A percentile compares a stretch with the other conserved stretches of the same genome.
These are phyloP conservation scores for Mastigias papua DNA, from an alignment of 30 jellyfish, hydroid and myxozoan genomes.

Conservation along the genomic window DNA sequence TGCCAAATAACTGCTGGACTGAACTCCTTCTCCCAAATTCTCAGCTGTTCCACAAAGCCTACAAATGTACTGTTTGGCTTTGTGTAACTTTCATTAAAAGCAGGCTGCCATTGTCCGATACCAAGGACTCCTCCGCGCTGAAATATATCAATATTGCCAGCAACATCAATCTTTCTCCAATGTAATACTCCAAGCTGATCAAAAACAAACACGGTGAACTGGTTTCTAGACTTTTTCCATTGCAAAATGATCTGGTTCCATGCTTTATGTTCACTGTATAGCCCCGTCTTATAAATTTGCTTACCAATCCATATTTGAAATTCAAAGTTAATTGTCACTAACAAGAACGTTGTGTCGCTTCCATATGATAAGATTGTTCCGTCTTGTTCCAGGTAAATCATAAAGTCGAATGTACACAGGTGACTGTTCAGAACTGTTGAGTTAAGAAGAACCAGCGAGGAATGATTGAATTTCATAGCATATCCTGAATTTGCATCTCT, in stretches of 20 bases:
- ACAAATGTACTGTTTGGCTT: slow-evolving; percentile 47
- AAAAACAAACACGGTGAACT: slow-evolving; percentile 34
- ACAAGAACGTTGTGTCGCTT: slow-evolving; percentile 27
- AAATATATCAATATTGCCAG: not conserved
- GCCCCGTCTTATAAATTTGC: slow-evolving; percentile 9
- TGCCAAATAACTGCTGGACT: slow-evolving; percentile 77
- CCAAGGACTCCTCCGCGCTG: slow-evolving; percentile 55
- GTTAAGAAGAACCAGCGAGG: slow-evolving; percentile 59
- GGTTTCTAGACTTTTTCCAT: slow-evolving; percentile 13
- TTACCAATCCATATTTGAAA: slow-evolving; percentile 50
- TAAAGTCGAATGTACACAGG: slow-evolving; percentile 40
- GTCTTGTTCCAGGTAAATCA: slow-evolving; percentile 36
- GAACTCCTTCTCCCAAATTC: slow-evolving; percentile 58
- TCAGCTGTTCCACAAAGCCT: slow-evolving; percentile 50
- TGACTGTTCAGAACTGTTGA: slow-evolving; percentile 11
- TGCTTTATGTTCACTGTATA: slow-evolving; percentile 11
- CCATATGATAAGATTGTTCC: slow-evolving; percentile 70
- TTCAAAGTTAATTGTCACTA: slow-evolving; percentile 22
- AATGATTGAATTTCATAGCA: slow-evolving; percentile 56
- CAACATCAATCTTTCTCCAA: slow-evolving; percentile 22
- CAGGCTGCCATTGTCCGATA: slow-evolving; percentile 77
- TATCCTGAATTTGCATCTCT: slow-evolving; percentile 63
- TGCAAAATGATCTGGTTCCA: slow-evolving; percentile 70
- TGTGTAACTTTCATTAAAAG: slow-evolving; percentile 27
- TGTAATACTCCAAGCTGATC: slow-evolving; percentile 43